phyloP scores from a whole-genome alignment of 1,140 invertebrate species.

The Prorops nasuta region DNA sequence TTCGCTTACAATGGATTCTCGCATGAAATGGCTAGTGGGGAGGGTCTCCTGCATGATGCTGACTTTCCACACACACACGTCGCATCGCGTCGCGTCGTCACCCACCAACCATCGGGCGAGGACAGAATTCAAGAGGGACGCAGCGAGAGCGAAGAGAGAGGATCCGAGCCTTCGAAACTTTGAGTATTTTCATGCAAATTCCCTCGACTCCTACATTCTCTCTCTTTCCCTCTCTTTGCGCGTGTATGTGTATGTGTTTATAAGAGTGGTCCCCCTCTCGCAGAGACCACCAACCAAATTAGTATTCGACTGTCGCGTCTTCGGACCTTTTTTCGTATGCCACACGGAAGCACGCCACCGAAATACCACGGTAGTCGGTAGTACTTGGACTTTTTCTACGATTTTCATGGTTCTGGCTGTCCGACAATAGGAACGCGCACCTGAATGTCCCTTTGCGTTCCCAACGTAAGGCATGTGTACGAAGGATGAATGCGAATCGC shows the following conservation, averaged over 20 bases:
- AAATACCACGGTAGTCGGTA: constrained; percentile 11
- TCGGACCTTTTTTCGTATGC: constrained; percentile 31
- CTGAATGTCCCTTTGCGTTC: no score
- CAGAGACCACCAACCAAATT: no score
- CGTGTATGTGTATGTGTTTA: no score
- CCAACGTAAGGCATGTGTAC: no score
- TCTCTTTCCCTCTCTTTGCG: not conserved
- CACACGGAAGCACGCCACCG: constrained; percentile 13
- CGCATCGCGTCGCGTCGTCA: no score
- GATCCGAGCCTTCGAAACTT: constrained; percentile 29
- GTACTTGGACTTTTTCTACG: constrained; percentile 19
- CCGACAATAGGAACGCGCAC: no score
- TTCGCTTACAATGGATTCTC: no score
- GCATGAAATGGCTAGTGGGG: no score
- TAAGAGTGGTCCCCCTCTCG: no score
- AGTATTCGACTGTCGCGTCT: constrained; percentile 23
- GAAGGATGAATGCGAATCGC: constrained; percentile 25
- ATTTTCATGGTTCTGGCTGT: constrained; percentile 24
- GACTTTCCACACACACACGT: no score
- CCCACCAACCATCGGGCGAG: no score
- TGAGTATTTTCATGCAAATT: constrained; percentile 36
- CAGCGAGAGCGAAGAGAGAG: not conserved
- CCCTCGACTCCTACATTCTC: not conserved
- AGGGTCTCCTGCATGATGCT: no score
- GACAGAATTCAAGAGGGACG: not conserved